A percentile compares a stretch with the other conserved stretches of the same genome.
These are phyloP conservation scores for Triplophysa yarkandensis DNA, from an alignment of 2,797 vertebrate genomes.

Conservation along the genomic window DNA sequence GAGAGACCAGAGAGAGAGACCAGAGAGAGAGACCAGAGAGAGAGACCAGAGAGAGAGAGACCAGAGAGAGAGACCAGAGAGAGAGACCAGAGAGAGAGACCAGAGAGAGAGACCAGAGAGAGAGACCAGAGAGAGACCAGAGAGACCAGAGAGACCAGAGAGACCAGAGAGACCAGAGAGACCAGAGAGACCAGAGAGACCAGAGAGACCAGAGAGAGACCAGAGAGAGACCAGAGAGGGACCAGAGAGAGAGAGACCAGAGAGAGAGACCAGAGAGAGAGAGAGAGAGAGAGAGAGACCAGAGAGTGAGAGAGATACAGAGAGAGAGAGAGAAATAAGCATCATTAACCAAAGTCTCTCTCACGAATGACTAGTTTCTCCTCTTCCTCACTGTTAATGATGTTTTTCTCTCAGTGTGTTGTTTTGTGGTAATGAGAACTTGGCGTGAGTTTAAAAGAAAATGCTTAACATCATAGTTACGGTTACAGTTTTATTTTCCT, in stretches of 20 bases:
- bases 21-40: too few relatives aligned
- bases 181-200: too few relatives aligned
- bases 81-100: too few relatives aligned
- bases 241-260: neutral
- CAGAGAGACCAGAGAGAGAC: too few relatives aligned
- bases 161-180: too few relatives aligned
- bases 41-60: too few relatives aligned
- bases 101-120: too few relatives aligned
- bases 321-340: constrained; percentile 14
- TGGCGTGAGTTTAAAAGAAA: constrained; percentile 35
- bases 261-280: neutral
- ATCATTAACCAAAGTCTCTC: constrained; percentile 50
- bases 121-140: too few relatives aligned
- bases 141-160: too few relatives aligned
- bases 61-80: too few relatives aligned
- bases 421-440: constrained; percentile 28
- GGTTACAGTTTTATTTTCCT: constrained; percentile 8
- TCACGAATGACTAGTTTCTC: constrained; percentile 38
- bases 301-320: neutral
- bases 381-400: constrained; percentile 62
- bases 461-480: constrained; percentile 12
- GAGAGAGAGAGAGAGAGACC: neutral
- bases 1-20: too few relatives aligned
- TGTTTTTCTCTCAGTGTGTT: constrained; percentile 60
- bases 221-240: too few relatives aligned